Evolutionary conservation across 2,888 invertebrate genomes (phyloP).

Genomic region (Myathropa florea): DNA sequence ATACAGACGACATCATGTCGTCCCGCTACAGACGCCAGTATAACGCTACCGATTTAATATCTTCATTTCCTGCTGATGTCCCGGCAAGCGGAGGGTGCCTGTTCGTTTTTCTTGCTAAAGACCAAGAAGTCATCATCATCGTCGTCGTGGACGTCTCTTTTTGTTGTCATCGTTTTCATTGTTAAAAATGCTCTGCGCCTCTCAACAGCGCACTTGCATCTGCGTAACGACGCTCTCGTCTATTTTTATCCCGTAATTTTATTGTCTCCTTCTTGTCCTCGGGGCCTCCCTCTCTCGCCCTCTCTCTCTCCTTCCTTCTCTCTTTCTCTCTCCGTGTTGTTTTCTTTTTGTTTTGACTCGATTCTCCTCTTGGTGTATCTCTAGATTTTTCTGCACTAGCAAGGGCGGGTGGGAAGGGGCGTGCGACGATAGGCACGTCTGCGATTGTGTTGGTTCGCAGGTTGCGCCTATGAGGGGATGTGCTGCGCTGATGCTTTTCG

Average conservation of each 20-base stretch:
- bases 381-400: background rate
- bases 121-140: background rate
- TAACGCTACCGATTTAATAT: background rate
- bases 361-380: background rate
- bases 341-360: background rate
- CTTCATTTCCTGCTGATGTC: slow-evolving; percentile 6
- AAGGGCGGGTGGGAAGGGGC: background rate
- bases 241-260: slow-evolving; percentile 30
- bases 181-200: slow-evolving; percentile 4
- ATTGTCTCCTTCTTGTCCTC: background rate
- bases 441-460: background rate
- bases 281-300: background rate
- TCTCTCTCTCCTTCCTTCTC: background rate
- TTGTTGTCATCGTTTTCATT: background rate
- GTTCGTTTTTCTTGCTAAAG: background rate
- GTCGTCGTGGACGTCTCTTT: too few species aligned
- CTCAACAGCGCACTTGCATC: slow-evolving; percentile 9
- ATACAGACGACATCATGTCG: background rate
- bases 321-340: background rate
- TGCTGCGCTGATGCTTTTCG: background rate
- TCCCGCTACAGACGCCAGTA: background rate
- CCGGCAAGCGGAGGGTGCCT: background rate
- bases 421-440: background rate
- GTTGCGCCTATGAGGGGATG: background rate
- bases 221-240: slow-evolving; percentile 36